Conservation (phyloP, 2,888 invertebrate genomes). For the Tridacna gigas region DNA sequence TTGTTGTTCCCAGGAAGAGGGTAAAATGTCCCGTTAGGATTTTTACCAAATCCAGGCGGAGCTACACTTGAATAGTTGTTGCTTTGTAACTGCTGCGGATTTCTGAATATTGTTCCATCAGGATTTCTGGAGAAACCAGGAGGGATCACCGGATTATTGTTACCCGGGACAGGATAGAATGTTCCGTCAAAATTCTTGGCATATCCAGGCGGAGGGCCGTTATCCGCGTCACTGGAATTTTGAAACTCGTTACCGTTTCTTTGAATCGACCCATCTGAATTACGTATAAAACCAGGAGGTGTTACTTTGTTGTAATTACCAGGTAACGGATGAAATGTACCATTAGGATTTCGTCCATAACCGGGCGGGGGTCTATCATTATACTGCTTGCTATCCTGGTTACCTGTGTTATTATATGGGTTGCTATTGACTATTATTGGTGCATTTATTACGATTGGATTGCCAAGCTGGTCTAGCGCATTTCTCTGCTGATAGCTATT, state of each 20-base stretch:
- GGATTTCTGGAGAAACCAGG: slow-evolving; percentile 24
- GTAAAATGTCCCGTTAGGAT: slow-evolving; percentile 29
- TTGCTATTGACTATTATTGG: neutral
- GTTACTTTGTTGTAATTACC: slow-evolving; percentile 8
- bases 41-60: slow-evolving; percentile 33
- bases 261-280: slow-evolving; percentile 25
- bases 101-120: slow-evolving; percentile 28
- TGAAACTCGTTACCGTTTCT: neutral
- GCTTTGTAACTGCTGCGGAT: too few relatives aligned
- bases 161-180: slow-evolving; percentile 23
- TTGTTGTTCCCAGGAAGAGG: slow-evolving; percentile 23
- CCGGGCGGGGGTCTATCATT: slow-evolving; percentile 19
- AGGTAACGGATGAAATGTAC: slow-evolving; percentile 16
- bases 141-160: slow-evolving; percentile 3
- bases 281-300: slow-evolving; percentile 17
- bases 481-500: too few relatives aligned
- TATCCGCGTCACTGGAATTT: neutral
- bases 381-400: too few relatives aligned
- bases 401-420: neutral
- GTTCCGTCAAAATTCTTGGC: slow-evolving; percentile 24
- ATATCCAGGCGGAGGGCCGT: slow-evolving; percentile 28
- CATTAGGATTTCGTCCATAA: slow-evolving; percentile 20
- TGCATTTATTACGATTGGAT: neutral
- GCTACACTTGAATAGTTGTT: neutral
- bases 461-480: neutral